phyloP scores from a whole-genome alignment of 2,888 invertebrate genomes.

The Ochropacha duplaris region DNA sequence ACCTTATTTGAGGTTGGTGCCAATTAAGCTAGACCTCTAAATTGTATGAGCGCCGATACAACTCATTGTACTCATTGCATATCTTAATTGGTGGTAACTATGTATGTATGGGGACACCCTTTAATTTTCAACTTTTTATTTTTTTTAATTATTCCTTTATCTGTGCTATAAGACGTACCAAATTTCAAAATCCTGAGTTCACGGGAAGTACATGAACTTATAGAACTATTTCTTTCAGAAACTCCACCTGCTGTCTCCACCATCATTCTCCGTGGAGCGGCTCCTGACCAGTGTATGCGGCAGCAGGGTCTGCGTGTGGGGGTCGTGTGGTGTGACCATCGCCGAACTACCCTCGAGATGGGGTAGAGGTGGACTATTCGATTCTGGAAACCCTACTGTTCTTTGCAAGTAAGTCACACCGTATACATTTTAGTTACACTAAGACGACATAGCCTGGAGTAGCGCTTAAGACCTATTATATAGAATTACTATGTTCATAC shows the following conservation, averaged over 20 bases:
- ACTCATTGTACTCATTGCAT: too few species aligned
- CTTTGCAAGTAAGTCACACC: constrained; percentile 86
- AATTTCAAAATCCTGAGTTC: too few species aligned
- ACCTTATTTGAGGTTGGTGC: too few species aligned
- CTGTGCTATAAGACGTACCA: too few species aligned
- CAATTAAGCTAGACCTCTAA: too few species aligned
- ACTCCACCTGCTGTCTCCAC: constrained; percentile 86
- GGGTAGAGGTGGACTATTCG: constrained; percentile 87
- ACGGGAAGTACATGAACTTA: neutral
- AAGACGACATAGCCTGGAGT: neutral
- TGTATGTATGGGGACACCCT: too few species aligned
- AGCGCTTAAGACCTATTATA: neutral
- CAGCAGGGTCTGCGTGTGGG: constrained; percentile 87
- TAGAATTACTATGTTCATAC: neutral
- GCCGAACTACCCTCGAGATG: constrained; percentile 88
- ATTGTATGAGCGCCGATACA: too few species aligned
- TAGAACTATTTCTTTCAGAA: constrained; percentile 77
- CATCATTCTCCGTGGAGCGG: constrained; percentile 86
- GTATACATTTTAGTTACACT: neutral
- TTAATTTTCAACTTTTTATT: too few species aligned
- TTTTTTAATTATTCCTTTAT: too few species aligned
- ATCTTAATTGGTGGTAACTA: too few species aligned
- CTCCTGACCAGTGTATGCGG: constrained; percentile 86
- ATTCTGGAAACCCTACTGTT: constrained; percentile 86
- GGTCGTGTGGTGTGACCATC: constrained; percentile 86